Evolutionary conservation across 2,113 vertebrate genomes (phyloP), one percentile per base, ranked within the genome.

Genomic region (Anseranas semipalmata): DNA sequence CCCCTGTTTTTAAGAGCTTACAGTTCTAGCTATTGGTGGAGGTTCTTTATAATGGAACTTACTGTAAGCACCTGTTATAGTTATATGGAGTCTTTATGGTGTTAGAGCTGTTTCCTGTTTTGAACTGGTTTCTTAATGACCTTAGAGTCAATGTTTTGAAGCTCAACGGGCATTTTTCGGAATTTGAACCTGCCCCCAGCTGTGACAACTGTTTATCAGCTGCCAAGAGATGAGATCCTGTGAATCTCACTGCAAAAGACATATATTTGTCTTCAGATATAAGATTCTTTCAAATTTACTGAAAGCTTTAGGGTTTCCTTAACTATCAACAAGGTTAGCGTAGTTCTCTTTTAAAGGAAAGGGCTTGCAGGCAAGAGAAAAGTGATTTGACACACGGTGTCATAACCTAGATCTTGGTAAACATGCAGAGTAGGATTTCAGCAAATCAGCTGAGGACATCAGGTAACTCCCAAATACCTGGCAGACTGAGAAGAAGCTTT

Each of bases 331-430:
- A 70, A 62, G 32, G 32, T 88, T 90, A 70, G 33, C 33, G 56
- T 76, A 65, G 27, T 53, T 87, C 52, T 53, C 27, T 93, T 89
- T 70, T 59, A 37, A 24, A 80, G 71, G 56, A 73, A 76, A 76
- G n/a, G 22, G 39, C 18, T 84, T 86, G 48, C 33, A 72, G 68
- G 45, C 28, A 45, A 11, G 32, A 93, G 82, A 56, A 94, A 89
- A 85, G 24, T 79, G 68, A 85, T 63, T 62, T 94, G 90, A 94
- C 80, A 90, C 43, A 86, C 95, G 73, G 24, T 95, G 79, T 93
- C 89, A 89, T 86, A 65, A 73, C 93, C 92, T 89, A 85, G 62
- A 78, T 94, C 84, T 96, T 92, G 85, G 75, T 80, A 79, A 89
- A 77, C 1, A 1, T 35, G 7, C 21, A 35, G 74, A 85, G 35